phyloP scores from a whole-genome alignment of 1,140 invertebrate genomes.

The Pristionchus pacificus region DNA sequence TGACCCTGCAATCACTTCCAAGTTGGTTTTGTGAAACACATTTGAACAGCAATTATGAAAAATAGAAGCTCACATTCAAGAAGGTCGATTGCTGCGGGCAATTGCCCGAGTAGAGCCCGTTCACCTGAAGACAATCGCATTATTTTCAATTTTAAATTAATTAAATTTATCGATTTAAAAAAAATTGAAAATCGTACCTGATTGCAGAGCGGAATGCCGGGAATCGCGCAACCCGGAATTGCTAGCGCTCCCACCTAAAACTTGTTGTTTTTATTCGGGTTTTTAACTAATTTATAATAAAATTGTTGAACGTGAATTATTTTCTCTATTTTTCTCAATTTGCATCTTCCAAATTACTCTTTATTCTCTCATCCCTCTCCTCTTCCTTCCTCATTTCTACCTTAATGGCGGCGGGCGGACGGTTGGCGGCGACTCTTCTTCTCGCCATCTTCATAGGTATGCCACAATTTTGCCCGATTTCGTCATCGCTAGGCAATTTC shows the following conservation, averaged over 20 bases:
- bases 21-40: not conserved
- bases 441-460: not conserved
- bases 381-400: no score
- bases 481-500: not conserved
- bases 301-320: no score
- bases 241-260: not conserved
- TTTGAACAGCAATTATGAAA: not conserved
- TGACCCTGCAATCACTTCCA: not conserved
- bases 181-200: no score
- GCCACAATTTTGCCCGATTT: not conserved
- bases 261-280: not conserved
- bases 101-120: not conserved
- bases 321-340: not conserved
- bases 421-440: not conserved
- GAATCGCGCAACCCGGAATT: not conserved
- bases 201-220: not conserved
- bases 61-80: not conserved
- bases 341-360: not conserved
- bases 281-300: no score
- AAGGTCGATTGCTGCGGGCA: not conserved
- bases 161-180: no score
- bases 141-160: no score
- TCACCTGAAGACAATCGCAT: no score
- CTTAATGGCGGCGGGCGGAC: no score
- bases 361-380: not conserved